A percentile compares a stretch with the other conserved stretches of the same genome.
Evolutionary conservation across 2,888 invertebrate genomes (phyloP).

Genomic region (Sphaeridia pumilis): DNA sequence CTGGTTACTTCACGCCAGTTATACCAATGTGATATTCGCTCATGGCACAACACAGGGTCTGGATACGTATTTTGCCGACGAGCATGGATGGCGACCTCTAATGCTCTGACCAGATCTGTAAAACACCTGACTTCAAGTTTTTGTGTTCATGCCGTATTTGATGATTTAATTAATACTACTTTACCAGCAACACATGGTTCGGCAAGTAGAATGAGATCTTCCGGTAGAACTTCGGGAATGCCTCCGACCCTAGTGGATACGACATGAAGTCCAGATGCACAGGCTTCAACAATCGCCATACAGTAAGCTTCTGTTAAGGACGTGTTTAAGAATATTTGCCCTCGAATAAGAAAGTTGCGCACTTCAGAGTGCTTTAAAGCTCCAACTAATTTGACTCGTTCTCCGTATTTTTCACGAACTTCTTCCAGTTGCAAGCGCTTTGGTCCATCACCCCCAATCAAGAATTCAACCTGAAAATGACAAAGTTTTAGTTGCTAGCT

Average conservation of each 20-base stretch:
- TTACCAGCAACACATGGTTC: conserved; percentile 66
- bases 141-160: not conserved
- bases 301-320: conserved; percentile 99
- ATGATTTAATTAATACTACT: too few relatives aligned
- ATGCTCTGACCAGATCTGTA: conserved; percentile 41
- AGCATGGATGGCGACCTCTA: conserved; percentile 56
- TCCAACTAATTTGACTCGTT: conserved; percentile 77
- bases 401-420: conserved; percentile 70
- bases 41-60: conserved; percentile 66
- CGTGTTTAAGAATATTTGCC: conserved; percentile 96
- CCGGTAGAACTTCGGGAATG: conserved; percentile 93
- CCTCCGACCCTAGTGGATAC: conserved; percentile 97
- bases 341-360: conserved; percentile 71
- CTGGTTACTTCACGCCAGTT: conserved; percentile 85
- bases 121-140: not conserved
- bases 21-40: conserved; percentile 65
- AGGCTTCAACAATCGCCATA: conserved; percentile 99
- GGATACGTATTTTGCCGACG: conserved; percentile 45
- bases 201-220: conserved; percentile 76
- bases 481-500: too few relatives aligned
- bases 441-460: conserved; percentile 95
- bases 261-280: conserved; percentile 92
- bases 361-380: conserved; percentile 82
- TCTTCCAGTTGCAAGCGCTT: conserved; percentile 91
- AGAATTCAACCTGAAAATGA: conserved; percentile 58